phyloP scores from a whole-genome alignment of 2,888 invertebrate genomes.

The Epiblema foenella region DNA sequence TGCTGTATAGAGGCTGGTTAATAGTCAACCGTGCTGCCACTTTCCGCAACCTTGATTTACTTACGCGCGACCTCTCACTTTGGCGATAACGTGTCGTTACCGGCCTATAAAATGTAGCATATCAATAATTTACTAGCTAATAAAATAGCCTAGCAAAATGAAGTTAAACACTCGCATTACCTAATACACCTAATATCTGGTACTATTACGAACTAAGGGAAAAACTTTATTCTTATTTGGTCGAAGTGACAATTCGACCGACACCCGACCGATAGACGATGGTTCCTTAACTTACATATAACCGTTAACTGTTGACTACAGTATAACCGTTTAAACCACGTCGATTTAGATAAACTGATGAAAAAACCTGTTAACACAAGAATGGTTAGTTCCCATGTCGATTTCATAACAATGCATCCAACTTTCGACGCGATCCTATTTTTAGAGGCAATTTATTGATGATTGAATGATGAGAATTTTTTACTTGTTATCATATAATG shows the following conservation, averaged over 20 bases:
- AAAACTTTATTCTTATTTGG: too few relatives aligned
- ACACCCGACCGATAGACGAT: too few relatives aligned
- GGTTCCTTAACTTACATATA: too few relatives aligned
- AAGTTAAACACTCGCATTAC: not conserved
- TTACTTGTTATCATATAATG: not conserved
- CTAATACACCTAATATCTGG: too few relatives aligned
- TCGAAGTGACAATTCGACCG: too few relatives aligned
- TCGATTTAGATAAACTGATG: not conserved
- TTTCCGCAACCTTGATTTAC: constrained; percentile 19
- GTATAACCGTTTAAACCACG: too few relatives aligned
- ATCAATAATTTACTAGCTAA: not conserved
- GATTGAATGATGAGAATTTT: constrained; percentile 10
- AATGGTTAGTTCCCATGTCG: constrained; percentile 19
- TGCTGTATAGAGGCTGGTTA: not conserved
- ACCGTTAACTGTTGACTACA: too few relatives aligned
- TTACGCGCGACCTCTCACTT: constrained; percentile 13
- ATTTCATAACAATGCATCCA: constrained; percentile 13
- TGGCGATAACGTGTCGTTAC: constrained; percentile 17
- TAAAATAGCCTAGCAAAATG: not conserved
- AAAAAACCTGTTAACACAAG: not conserved
- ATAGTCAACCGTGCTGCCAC: not conserved
- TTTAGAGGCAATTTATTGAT: constrained; percentile 21
- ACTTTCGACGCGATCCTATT: constrained; percentile 16
- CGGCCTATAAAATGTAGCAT: constrained; percentile 1
- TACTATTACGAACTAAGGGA: too few relatives aligned